These are phyloP conservation scores for Gymnoscelis rufifasciata DNA, from an alignment of 2,888 invertebrate genomes.

Conservation along the genomic window DNA sequence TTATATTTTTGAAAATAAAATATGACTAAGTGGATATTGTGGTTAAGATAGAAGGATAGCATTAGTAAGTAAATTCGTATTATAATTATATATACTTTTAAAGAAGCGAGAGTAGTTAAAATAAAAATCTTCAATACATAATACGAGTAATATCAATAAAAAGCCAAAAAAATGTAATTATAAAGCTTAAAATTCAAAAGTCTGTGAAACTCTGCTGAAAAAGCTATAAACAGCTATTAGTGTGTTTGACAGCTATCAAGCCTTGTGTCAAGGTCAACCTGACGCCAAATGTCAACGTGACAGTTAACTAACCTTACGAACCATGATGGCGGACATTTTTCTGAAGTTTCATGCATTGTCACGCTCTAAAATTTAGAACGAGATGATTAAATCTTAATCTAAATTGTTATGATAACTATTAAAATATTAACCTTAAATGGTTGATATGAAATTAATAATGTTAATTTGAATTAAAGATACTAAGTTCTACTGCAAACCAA, in stretches of 20 bases:
- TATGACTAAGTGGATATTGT: too few relatives aligned
- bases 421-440: too few relatives aligned
- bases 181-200: neutral
- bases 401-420: constrained; percentile 4
- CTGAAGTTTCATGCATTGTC: constrained; percentile 70
- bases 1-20: too few relatives aligned
- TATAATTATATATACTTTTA: too few relatives aligned
- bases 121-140: too few relatives aligned
- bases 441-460: constrained; percentile 1
- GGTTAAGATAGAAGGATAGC: too few relatives aligned
- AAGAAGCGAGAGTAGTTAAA: too few relatives aligned
- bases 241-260: constrained; percentile 36
- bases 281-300: constrained; percentile 41
- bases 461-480: neutral
- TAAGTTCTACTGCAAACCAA: neutral
- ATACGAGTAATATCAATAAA: too few relatives aligned
- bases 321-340: constrained; percentile 64
- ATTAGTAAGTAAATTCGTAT: too few relatives aligned
- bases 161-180: too few relatives aligned
- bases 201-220: constrained; percentile 3
- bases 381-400: constrained; percentile 26
- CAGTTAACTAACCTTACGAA: constrained; percentile 66
- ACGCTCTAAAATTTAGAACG: constrained; percentile 71
- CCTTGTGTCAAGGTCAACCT: constrained; percentile 30
- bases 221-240: constrained; percentile 10